Percentiles rank a stretch among this genome's conserved stretches.
Conservation (phyloP, 2,113 vertebrate species). For the Melanocharis versteri region DNA sequence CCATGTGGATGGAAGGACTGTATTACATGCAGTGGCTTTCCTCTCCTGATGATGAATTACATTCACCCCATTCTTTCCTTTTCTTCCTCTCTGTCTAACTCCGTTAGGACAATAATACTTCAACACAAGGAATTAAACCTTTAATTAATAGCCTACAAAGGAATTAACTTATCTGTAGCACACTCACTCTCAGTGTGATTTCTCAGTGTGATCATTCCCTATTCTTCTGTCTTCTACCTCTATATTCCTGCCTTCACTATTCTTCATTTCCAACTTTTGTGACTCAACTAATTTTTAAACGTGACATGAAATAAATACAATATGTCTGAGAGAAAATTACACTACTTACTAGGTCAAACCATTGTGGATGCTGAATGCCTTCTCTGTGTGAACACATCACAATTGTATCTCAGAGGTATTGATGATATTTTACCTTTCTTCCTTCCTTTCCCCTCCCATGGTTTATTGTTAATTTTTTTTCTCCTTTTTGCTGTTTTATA, state of each 20-base stretch:
- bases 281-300: background rate
- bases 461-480: background rate
- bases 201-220: background rate
- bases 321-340: background rate
- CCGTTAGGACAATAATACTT: background rate
- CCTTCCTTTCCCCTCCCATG: background rate
- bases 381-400: background rate
- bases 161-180: background rate
- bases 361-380: background rate
- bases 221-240: background rate
- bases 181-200: background rate
- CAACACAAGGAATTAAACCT: slow-evolving; percentile 8
- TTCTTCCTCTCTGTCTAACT: background rate
- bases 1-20: background rate
- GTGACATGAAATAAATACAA: background rate
- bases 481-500: background rate
- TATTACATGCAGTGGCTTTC: background rate
- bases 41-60: background rate
- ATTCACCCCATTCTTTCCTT: background rate
- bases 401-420: background rate
- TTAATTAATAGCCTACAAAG: background rate
- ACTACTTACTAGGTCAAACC: slow-evolving; percentile 7
- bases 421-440: background rate
- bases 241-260: background rate
- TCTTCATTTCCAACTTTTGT: background rate